Base-by-base conservation (phyloP, 2,888 invertebrate species). In the Colostygia pectinataria region DNA sequence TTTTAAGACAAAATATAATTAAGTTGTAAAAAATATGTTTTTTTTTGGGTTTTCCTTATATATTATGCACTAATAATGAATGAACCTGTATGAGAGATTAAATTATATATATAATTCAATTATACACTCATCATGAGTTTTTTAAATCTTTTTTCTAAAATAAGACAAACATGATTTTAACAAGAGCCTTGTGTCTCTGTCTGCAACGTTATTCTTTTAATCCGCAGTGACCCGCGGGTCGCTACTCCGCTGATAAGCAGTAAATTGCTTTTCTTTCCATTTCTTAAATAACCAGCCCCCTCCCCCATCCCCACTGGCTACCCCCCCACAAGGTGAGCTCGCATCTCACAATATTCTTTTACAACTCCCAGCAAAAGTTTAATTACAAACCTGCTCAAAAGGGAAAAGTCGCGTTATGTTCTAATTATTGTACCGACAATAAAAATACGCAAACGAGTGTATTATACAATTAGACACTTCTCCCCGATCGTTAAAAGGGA, bases 391-490 rank as follows among this genome's bases (percentile, higher is more conserved):
- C 78, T 73, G 70, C 75, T 83, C 79, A 80, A 81, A 82, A 83
- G 71, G 75, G 78, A 77, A 65, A 76, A 79, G 77, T 82, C 79
- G 80, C 83, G 83, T 88, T 87, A 87, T 87, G 85, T 88, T 88
- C 87, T 88, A 88, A 90, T 90, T 89, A 90, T 90, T 87, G 84
- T 85, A 83, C 79, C 76, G 75, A 86, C 88, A 81, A 89, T 90
- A 90, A 90, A 90, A 90, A 89, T 89, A 90, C 90, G 90, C 83
- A 88, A 90, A 90, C 89, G 90, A 90, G 90, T 90, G 83, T 90
- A 90, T 90, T 90, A 90, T 90, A 87, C 89, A 90, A 90, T 90
- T 89, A 90, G 89, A 86, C 87, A 88, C 87, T 84, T 86, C 83
- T 84, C 87, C 84, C 74, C 70, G 85, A 89, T 89, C 86, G 88